Evolutionary conservation across 2,888 invertebrate genomes (phyloP).

Genomic region (Meteorus colon): DNA sequence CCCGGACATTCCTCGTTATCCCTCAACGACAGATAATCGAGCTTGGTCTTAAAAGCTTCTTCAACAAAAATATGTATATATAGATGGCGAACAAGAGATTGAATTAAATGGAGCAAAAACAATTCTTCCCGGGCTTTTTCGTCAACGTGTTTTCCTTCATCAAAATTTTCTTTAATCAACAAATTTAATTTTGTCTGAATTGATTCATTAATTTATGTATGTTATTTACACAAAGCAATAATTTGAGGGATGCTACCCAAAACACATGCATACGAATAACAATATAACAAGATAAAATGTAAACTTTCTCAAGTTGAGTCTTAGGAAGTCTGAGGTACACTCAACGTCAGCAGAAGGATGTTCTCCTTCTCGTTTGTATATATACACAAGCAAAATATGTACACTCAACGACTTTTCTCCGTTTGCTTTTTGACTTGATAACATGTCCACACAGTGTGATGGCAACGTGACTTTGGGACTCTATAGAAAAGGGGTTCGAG

Average conservation of each 20-base stretch:
- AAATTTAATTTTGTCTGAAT: no score
- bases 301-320: background rate
- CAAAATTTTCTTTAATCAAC: no score
- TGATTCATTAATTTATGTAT: no score
- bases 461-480: background rate
- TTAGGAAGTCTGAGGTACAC: background rate
- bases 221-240: no score
- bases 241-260: background rate
- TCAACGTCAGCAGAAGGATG: no score
- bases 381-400: background rate
- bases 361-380: background rate
- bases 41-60: no score
- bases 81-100: background rate
- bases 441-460: background rate
- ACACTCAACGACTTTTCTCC: background rate
- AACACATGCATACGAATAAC: background rate
- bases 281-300: background rate
- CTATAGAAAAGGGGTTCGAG: background rate
- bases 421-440: slow-evolving; percentile 8
- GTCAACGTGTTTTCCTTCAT: no score
- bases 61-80: background rate
- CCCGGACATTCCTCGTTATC: no score
- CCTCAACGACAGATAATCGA: no score
- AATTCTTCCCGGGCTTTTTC: background rate
- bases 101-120: background rate